Base-by-base conservation (phyloP, 2,888 invertebrate genomes). In the Xestia ashworthii region DNA sequence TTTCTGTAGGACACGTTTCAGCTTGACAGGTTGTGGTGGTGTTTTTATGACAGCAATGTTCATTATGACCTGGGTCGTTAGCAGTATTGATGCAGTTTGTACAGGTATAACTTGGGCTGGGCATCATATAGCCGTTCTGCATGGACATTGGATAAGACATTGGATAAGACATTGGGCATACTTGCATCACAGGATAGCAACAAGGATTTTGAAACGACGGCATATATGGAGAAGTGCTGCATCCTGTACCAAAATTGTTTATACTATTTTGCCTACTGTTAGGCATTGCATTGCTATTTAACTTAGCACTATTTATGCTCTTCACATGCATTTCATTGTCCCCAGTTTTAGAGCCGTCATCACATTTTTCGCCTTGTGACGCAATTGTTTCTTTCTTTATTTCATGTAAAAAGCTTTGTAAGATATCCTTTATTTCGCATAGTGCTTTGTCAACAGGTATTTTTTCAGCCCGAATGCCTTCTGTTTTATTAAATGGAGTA, bases 391-490 rank as follows among this genome's bases (percentile, higher is more conserved):
- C 95, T 85, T 94, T 95, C 81, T 96, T 96, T 78, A 96, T 94
- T 90, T 96, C 96, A 65, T 93, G 91, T 69, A 96, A 87, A 81
- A 96, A 96, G 74, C 79, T 94, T 89, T 95, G 95, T 19, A 96
- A 89, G 70, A 96, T 94, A 74, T 95, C 93, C 90, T 96, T 96
- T 71, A 96, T 96, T 94, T 96, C 96, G 78, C 89, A 91, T n/a
- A 96, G 87, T 4, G 96, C 93, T 90, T 93, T 94, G 75, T 96
- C 94, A 53, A 78, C 84, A 58, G 89, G 89, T 48, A 85, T 80
- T 58, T 92, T 91, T 46, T 74, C 50, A 6, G 8, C 16, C 48
- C 8, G 66, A 0, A 90, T 91, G 66, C 93, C 92, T 82, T 93
- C 92, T 12, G 92, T 92, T 87, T 93, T 93, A 76, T 93, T 93